Evolutionary conservation across 2,797 vertebrate species (phyloP).

Genomic region (Vultur gryphus): DNA sequence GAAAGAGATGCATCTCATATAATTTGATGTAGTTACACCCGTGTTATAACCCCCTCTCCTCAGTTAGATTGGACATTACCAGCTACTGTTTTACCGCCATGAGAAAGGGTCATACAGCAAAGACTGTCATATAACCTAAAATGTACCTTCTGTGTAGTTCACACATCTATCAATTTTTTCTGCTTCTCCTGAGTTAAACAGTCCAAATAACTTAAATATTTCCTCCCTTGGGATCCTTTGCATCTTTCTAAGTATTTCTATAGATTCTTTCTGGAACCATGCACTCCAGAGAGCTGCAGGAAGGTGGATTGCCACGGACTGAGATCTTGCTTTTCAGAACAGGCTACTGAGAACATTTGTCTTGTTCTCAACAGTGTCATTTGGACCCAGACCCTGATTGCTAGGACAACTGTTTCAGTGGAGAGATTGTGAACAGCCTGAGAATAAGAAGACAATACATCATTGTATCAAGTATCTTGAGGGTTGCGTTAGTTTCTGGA

Average conservation of each 20-base stretch:
- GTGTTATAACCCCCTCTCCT: neutral
- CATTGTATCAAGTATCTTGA: neutral
- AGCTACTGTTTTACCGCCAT: neutral
- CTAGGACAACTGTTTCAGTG: neutral
- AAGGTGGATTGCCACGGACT: neutral
- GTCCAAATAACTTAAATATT: neutral
- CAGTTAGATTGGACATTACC: neutral
- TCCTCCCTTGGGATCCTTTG: neutral
- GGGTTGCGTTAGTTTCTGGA: neutral
- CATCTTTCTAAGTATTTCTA: neutral
- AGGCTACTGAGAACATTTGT: neutral
- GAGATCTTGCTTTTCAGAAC: neutral
- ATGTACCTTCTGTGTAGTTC: neutral
- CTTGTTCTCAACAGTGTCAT: neutral
- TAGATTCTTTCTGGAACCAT: neutral
- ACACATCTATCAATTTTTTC: accelerated
- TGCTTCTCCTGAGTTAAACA: neutral
- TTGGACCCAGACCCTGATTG: neutral
- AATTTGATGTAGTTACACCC: accelerated
- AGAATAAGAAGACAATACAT: neutral
- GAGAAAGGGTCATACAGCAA: neutral
- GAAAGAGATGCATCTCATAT: neutral
- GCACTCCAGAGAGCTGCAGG: neutral
- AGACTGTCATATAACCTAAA: neutral
- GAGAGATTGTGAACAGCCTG: neutral